A percentile compares a stretch with the other conserved stretches of the same genome.
Evolutionary conservation across 2,797 vertebrate genomes (phyloP).

Genomic region (Coregonus suidteri): DNA sequence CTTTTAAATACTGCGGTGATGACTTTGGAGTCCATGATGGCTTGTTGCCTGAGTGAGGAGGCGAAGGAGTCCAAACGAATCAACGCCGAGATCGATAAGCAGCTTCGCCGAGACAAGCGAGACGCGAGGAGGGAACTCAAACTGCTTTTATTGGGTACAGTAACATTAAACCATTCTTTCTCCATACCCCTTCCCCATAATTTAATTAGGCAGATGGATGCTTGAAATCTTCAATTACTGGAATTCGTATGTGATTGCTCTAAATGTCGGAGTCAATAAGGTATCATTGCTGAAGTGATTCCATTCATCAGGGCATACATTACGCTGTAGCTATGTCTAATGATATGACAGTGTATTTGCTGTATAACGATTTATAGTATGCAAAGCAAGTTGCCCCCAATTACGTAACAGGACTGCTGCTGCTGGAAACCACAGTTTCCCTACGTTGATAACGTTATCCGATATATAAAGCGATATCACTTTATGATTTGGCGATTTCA

Average conservation of each 20-base stretch:
- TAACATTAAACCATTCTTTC: conserved; percentile 3
- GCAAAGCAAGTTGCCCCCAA: conserved; percentile 46
- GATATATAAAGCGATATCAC: conserved; percentile 45
- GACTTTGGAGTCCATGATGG: conserved; percentile 82
- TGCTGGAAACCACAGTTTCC: conserved; percentile 49
- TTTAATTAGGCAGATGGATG: background rate
- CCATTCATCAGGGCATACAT: background rate
- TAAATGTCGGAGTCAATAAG: background rate
- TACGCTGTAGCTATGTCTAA: background rate
- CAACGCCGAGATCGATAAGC: conserved; percentile 84
- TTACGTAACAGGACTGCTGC: conserved; percentile 1
- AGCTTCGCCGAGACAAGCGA: conserved; percentile 82
- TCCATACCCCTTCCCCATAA: background rate
- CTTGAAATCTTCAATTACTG: no score
- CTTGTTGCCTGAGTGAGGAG: conserved; percentile 87
- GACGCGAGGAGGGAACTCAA: conserved; percentile 75
- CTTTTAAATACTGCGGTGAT: conserved; percentile 71
- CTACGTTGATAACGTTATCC: conserved; percentile 11
- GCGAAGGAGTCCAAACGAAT: conserved; percentile 84
- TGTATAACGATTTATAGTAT: conserved; percentile 34
- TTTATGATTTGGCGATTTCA: background rate
- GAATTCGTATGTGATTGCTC: background rate
- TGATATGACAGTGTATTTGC: background rate
- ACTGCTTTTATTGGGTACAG: conserved; percentile 38
- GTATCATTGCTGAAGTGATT: no score